Conservation (phyloP, 2,113 vertebrate species). For the Anguilla japonica region DNA sequence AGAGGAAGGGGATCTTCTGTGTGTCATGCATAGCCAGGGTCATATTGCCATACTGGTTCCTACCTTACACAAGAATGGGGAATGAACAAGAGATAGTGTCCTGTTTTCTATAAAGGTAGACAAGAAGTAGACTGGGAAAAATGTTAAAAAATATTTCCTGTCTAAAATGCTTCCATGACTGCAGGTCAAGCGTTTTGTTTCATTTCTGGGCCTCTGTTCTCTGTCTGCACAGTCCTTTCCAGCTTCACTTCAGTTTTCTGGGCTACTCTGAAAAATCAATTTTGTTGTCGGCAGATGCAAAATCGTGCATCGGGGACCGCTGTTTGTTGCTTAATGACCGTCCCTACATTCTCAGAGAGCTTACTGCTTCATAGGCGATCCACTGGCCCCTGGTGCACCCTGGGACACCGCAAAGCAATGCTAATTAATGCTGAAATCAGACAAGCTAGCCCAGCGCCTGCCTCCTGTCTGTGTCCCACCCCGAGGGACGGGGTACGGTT, state of each 20-base stretch:
- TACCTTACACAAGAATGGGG: too few species aligned
- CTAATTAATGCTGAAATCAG: slow-evolving; percentile 7
- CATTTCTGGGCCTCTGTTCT: background rate
- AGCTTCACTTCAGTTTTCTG: background rate
- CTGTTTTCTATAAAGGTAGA: too few species aligned
- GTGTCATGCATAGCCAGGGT: too few species aligned
- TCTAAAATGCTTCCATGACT: background rate
- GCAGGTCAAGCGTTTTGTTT: background rate
- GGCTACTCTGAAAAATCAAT: background rate
- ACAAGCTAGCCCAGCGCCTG: background rate
- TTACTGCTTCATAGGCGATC: slow-evolving; percentile 1
- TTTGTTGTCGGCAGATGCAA: slow-evolving; percentile 2
- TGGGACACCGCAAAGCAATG: background rate
- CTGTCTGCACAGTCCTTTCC: background rate
- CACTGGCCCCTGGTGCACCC: background rate
- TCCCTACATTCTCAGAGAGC: slow-evolving; percentile 1
- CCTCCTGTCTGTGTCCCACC: background rate
- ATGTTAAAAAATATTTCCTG: background rate
- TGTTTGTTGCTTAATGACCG: background rate
- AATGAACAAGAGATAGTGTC: too few species aligned
- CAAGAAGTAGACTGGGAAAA: background rate
- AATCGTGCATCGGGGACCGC: background rate
- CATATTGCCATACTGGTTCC: too few species aligned
- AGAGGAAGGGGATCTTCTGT: background rate
- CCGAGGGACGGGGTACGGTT: background rate